Percentiles rank a stretch among this genome's conserved stretches.
These are phyloP conservation scores for Cherax quadricarinatus DNA, from an alignment of 1,140 invertebrate genomes.

Conservation along the genomic window DNA sequence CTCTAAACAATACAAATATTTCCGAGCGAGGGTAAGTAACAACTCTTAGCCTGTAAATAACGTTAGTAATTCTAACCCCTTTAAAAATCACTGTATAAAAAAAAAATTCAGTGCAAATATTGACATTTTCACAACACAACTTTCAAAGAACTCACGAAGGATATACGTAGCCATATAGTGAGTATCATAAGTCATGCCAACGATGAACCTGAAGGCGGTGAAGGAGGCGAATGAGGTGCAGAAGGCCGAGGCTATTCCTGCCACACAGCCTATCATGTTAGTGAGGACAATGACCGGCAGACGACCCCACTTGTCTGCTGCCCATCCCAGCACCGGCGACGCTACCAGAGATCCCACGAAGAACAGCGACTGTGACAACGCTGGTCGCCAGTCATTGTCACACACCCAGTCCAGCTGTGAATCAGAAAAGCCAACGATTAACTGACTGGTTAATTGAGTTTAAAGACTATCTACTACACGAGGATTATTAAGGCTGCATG, in stretches of 20 bases:
- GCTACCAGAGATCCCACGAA: constrained; percentile 91
- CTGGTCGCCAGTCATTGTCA: constrained; percentile 84
- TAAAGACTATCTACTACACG: no score
- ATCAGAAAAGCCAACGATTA: not conserved
- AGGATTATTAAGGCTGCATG: no score
- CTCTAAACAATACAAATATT: no score
- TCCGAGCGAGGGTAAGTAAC: no score
- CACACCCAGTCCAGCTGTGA: constrained; percentile 86
- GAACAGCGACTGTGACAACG: constrained; percentile 88
- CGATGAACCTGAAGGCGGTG: constrained; percentile 87
- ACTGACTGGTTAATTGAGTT: no score
- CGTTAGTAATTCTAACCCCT: no score
- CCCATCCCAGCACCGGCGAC: constrained; percentile 89
- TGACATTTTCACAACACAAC: no score
- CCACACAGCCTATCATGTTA: constrained; percentile 86
- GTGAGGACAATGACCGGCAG: constrained; percentile 88
- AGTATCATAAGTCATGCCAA: constrained; percentile 90
- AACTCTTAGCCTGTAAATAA: no score
- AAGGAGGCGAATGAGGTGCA: constrained; percentile 85
- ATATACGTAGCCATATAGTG: constrained; percentile 38
- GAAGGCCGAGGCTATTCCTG: constrained; percentile 86
- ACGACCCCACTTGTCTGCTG: constrained; percentile 89
- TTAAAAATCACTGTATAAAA: no score
- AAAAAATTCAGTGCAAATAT: no score
- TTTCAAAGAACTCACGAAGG: not conserved